Percentiles rank a stretch among this genome's conserved stretches.
phyloP scores from a whole-genome alignment of 2,113 vertebrate species.

The Hirundichthys speculiger region DNA sequence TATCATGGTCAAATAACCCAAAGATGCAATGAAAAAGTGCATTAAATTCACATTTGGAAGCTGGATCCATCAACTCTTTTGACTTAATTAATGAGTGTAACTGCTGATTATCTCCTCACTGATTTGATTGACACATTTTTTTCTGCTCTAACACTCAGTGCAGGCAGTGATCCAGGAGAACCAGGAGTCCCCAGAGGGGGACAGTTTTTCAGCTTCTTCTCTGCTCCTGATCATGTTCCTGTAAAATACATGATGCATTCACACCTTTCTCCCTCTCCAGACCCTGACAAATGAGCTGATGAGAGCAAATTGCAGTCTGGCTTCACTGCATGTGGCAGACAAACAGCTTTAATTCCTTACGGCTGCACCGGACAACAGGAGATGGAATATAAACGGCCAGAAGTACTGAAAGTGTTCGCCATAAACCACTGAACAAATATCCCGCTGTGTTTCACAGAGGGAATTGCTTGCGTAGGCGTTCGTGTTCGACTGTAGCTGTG shows the following conservation, averaged over 20 bases:
- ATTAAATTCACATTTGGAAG: no score
- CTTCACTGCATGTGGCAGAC: conserved; percentile 59
- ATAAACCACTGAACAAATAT: conserved; percentile 64
- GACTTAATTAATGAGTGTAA: no score
- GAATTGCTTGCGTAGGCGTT: conserved; percentile 51
- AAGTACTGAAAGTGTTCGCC: conserved; percentile 60
- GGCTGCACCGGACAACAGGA: conserved; percentile 57
- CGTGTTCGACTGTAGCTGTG: conserved; percentile 23
- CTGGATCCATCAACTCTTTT: no score
- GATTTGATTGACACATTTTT: no score
- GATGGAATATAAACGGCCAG: conserved; percentile 63
- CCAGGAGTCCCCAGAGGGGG: background rate
- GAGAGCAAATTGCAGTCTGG: conserved; percentile 68
- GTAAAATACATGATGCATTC: conserved; percentile 39
- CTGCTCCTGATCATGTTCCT: conserved; percentile 3
- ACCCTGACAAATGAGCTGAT: conserved; percentile 63
- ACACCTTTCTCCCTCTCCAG: conserved; percentile 32
- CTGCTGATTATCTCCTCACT: no score
- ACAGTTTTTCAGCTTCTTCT: conserved; percentile 3
- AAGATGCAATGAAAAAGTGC: no score
- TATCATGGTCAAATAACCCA: no score
- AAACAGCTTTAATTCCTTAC: conserved; percentile 73
- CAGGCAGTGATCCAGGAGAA: background rate
- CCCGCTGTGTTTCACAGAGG: conserved; percentile 57
- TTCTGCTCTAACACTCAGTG: no score